Conservation (phyloP, 2,113 vertebrate species). For the Lipophrys pholis region DNA sequence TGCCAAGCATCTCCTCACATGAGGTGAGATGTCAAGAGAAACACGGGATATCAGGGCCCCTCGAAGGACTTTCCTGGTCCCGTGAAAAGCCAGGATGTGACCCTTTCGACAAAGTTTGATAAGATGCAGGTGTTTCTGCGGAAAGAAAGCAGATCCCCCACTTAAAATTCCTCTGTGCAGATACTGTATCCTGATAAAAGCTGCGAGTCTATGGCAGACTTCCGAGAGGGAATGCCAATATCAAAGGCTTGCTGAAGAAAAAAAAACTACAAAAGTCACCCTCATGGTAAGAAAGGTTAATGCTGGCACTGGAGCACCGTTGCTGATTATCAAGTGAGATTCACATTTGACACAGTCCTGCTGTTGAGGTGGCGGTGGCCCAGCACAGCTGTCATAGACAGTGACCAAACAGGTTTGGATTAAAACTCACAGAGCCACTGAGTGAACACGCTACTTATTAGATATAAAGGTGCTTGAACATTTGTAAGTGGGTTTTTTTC, state of each 20-base stretch:
- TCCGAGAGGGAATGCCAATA: slow-evolving; percentile 50
- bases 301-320: slow-evolving; percentile 53
- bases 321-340: slow-evolving; percentile 66
- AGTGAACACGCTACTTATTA: slow-evolving; percentile 21
- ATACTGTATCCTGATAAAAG: slow-evolving; percentile 69
- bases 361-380: slow-evolving; percentile 41
- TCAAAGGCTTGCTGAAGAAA: slow-evolving; percentile 50
- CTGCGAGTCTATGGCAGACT: slow-evolving; percentile 52
- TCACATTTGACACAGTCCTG: slow-evolving; percentile 41
- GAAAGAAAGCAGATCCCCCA: slow-evolving; percentile 57
- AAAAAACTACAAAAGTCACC: slow-evolving; percentile 51
- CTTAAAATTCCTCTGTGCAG: slow-evolving; percentile 60
- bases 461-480: slow-evolving; percentile 35
- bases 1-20: slow-evolving; percentile 59
- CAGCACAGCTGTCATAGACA: slow-evolving; percentile 31
- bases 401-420: slow-evolving; percentile 54
- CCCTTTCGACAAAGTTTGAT: slow-evolving; percentile 67
- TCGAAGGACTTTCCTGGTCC: slow-evolving; percentile 56
- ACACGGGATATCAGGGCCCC: slow-evolving; percentile 53
- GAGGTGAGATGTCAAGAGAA: slow-evolving; percentile 58
- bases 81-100: slow-evolving; percentile 50
- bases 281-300: slow-evolving; percentile 75
- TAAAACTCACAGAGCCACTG: slow-evolving; percentile 32
- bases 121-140: slow-evolving; percentile 75
- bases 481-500: slow-evolving; percentile 18